Conservation (phyloP, 30 jellyfish, hydroid and myxozoan genomes). For the Aurelia sp. region DNA sequence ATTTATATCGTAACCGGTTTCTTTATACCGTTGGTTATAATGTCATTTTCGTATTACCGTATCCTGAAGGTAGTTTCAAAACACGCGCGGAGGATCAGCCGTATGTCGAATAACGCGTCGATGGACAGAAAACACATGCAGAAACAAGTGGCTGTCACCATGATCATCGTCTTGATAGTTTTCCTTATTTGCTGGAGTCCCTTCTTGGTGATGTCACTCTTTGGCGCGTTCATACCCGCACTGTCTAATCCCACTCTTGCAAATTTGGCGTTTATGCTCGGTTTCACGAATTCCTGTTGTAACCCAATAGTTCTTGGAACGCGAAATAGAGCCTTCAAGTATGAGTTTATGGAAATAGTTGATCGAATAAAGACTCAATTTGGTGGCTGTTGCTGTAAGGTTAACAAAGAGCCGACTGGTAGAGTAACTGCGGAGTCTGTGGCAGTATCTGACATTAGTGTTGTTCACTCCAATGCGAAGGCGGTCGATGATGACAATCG, state of each 20-base stretch:
- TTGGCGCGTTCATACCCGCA: conserved; percentile 71
- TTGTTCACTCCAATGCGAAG: conserved; percentile 10
- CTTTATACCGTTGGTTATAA: conserved; percentile 66
- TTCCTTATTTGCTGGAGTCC: conserved; percentile 85
- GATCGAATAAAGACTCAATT: not conserved
- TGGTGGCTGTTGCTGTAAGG: conserved; percentile 42
- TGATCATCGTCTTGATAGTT: conserved; percentile 77
- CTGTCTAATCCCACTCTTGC: conserved; percentile 71
- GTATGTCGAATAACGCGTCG: conserved; percentile 58
- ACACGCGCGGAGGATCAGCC: conserved; percentile 71
- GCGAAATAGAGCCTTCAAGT: conserved; percentile 65
- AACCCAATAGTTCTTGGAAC: conserved; percentile 80
- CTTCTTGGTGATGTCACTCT: conserved; percentile 74
- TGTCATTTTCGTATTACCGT: conserved; percentile 68
- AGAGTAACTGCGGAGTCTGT: conserved; percentile 1
- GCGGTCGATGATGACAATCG: too few species aligned
- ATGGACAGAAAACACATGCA: conserved; percentile 74
- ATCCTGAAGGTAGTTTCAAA: conserved; percentile 57
- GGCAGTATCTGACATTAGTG: conserved; percentile 40
- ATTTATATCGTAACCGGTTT: conserved; percentile 72
- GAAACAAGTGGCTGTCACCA: conserved; percentile 68
- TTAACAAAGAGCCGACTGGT: not conserved
- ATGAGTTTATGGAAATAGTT: conserved; percentile 53
- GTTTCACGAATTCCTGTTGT: conserved; percentile 81
- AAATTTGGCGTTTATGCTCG: conserved; percentile 71